A percentile compares a stretch with the other conserved stretches of the same genome.
Evolutionary conservation across 2,113 vertebrate genomes (phyloP).

Genomic region (Camelus bactrianus): DNA sequence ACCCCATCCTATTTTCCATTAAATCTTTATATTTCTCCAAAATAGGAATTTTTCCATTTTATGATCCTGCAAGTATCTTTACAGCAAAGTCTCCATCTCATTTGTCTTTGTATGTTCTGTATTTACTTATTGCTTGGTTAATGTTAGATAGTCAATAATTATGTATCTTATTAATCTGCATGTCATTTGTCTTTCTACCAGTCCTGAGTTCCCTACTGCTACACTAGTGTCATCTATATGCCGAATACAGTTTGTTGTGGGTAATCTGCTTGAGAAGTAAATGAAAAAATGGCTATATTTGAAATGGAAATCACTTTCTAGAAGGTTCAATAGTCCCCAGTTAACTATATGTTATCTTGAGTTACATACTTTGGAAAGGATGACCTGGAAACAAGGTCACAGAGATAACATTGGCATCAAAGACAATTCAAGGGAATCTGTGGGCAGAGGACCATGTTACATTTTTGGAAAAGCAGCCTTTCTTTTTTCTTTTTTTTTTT

Average conservation of each 20-base stretch:
- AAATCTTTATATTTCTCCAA: not conserved
- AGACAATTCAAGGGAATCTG: not conserved
- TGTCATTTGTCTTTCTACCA: not conserved
- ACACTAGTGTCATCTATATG: not conserved
- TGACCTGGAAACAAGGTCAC: conserved; percentile 35
- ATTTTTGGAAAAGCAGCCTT: not conserved
- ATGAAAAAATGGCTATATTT: not conserved
- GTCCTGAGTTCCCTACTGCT: not conserved
- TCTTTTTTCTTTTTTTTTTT: not conserved
- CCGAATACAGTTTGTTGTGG: not conserved
- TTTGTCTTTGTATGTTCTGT: not conserved
- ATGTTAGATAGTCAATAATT: not conserved
- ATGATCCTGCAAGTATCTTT: not conserved
- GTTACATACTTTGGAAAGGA: conserved; percentile 7
- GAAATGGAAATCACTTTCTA: conserved; percentile 45
- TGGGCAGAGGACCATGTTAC: not conserved
- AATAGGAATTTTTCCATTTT: not conserved
- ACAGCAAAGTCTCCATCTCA: not conserved
- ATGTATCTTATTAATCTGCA: not conserved
- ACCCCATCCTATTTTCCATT: not conserved
- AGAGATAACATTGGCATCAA: conserved; percentile 3
- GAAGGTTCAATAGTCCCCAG: not conserved
- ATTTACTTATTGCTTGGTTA: not conserved
- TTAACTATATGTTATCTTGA: not conserved
- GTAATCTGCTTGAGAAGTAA: not conserved